phyloP scores from a whole-genome alignment of 2,113 vertebrate species.

The Passer domesticus region DNA sequence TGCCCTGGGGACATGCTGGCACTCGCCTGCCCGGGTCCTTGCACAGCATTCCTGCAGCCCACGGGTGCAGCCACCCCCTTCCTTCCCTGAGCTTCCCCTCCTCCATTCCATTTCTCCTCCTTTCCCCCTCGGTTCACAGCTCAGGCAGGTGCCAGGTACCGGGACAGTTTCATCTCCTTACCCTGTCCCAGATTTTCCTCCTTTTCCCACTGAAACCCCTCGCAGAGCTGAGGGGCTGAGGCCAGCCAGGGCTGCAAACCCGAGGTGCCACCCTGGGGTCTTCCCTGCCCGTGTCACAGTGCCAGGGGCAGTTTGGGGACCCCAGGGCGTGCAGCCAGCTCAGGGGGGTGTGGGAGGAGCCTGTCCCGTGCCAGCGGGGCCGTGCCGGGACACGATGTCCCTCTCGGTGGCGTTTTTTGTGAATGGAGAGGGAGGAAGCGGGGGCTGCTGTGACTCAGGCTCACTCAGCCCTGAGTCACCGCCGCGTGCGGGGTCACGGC shows the following conservation, averaged over 20 bases:
- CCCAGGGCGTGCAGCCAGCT: rapidly evolving
- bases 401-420: slow-evolving; percentile 71
- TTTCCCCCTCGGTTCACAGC: not conserved
- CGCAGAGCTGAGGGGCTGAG: rapidly evolving
- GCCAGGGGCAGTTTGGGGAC: not conserved
- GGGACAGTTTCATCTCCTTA: rapidly evolving
- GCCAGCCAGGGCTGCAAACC: not conserved
- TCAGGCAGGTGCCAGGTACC: not conserved
- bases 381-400: not conserved
- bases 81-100: not conserved
- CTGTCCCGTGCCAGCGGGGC: not conserved
- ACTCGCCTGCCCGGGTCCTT: not conserved
- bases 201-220: not conserved
- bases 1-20: not conserved
- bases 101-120: not conserved
- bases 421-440: slow-evolving; percentile 80
- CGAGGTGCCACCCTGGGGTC: rapidly evolving
- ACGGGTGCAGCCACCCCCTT: not conserved
- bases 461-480: slow-evolving; percentile 76
- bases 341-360: rapidly evolving
- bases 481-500: slow-evolving; percentile 1
- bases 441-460: slow-evolving; percentile 80
- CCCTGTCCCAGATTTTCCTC: not conserved
- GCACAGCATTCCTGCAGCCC: slow-evolving; percentile 47
- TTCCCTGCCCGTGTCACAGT: rapidly evolving